Conservation (phyloP, 2,113 vertebrate species). For the Carassius carassius region DNA sequence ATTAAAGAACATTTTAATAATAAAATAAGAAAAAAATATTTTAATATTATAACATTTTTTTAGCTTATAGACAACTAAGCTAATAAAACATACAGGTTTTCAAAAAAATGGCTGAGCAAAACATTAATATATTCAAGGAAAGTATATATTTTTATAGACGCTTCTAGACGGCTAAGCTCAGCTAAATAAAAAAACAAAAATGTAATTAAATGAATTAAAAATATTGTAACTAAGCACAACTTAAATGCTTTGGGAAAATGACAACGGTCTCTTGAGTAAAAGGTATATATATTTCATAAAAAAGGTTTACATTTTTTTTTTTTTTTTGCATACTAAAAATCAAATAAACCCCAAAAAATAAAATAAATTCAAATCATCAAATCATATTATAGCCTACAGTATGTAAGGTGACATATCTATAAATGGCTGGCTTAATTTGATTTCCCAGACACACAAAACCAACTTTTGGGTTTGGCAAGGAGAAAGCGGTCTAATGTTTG, state of each 20-base stretch:
- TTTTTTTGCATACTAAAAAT: background rate
- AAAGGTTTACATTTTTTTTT: no score
- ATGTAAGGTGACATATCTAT: conserved; percentile 24
- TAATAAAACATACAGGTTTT: no score
- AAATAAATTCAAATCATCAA: background rate
- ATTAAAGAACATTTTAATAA: no score
- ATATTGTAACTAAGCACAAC: background rate
- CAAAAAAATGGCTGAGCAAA: no score
- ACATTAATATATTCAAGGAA: no score
- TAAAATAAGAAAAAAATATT: no score
- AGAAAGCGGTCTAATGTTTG: conserved; percentile 18
- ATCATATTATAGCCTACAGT: background rate
- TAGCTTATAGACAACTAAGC: no score
- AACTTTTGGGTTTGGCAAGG: conserved; percentile 23
- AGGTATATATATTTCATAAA: background rate
- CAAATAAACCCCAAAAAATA: background rate
- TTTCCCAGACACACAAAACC: conserved; percentile 29
- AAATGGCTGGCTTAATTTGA: background rate
- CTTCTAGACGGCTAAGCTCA: no score
- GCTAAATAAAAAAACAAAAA: no score
- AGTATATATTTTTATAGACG: no score
- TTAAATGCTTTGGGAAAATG: background rate
- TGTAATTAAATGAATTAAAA: no score
- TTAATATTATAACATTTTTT: no score
- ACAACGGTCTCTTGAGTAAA: background rate